Evolutionary conservation across 2,113 vertebrate species (phyloP), one percentile per base, ranked within the genome.

Genomic region (Anser brachyrhynchus): DNA sequence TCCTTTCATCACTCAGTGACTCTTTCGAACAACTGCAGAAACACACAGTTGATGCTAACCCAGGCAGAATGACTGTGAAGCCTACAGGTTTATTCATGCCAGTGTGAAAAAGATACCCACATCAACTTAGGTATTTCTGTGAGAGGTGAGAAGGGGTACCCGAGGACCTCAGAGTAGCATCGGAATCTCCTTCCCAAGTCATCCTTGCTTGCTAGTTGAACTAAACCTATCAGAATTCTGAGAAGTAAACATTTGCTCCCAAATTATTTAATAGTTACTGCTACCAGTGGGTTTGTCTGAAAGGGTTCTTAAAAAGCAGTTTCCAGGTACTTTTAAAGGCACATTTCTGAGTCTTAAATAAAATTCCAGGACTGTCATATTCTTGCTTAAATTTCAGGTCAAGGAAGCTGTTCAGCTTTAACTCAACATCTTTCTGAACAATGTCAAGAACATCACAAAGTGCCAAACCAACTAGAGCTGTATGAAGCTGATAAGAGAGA

Each of bases 401-500:
- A 73, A 93, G 65, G 87, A 97, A 95, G 74, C 52, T 88, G 92
- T 71, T 94, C 58, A 59, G 59, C 52, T 95, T 97, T 92, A 94
- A 94, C 87, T 96, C 67, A 84, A 72, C 91, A 96, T 94, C 84
- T 96, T 93, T 96, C 87, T 91, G 91, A 94, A 96, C 11, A 51
- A 96, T 72, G 87, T 96, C 97, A 98, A 91, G 97, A 98, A 93
- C 89, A 96, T 93, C 90, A 95, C 69, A 78, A 93, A 82, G 89
- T 95, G 90, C 91, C 91, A 94, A 95, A 92, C 86, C 92, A 96
- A 84, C 65, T 46, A 86, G 85, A 95, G 96, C 97, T 98, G 98
- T 95, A 96, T 79, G 79, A 95, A 97, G 96, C 96, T 97, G 97
- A 98, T 98, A 98, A 98, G 96, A 91, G 90, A 94, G 64, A 95